A percentile compares a stretch with the other conserved stretches of the same genome.
Evolutionary conservation across 2,888 invertebrate species (phyloP).

Genomic region (Acanthosoma haemorrhoidale): DNA sequence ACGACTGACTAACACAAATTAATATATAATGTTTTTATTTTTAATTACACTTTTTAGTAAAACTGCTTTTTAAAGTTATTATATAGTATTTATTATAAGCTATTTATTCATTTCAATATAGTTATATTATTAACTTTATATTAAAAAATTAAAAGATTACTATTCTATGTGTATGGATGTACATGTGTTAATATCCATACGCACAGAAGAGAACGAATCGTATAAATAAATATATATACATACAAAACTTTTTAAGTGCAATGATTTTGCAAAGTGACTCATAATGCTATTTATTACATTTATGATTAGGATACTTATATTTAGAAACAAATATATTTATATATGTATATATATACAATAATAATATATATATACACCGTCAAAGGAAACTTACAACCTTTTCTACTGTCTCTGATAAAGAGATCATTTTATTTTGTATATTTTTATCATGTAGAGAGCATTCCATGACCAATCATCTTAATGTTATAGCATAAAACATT

Average conservation of each 20-base stretch:
- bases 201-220: background rate
- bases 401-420: constrained; percentile 38
- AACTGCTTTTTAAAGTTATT: constrained; percentile 39
- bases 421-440: constrained; percentile 36
- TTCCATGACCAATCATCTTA: constrained; percentile 33
- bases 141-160: constrained; percentile 29
- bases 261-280: constrained; percentile 30
- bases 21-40: constrained; percentile 34
- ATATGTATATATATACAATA: constrained; percentile 34
- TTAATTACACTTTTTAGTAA: constrained; percentile 37
- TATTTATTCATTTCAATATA: constrained; percentile 39
- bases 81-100: constrained; percentile 36
- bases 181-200: constrained; percentile 9
- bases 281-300: constrained; percentile 35
- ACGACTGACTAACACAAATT: constrained; percentile 34
- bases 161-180: constrained; percentile 17
- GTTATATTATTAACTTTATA: constrained; percentile 37
- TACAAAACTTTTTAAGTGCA: constrained; percentile 19
- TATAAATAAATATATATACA: background rate
- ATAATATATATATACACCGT: constrained; percentile 37
- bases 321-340: constrained; percentile 33
- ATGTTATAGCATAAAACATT: constrained; percentile 23
- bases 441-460: constrained; percentile 34
- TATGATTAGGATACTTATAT: constrained; percentile 38
- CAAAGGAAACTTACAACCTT: constrained; percentile 27